A percentile compares a stretch with the other conserved stretches of the same genome.
phyloP scores from a whole-genome alignment of 2,113 vertebrate species.

The Dissostichus mawsoni region DNA sequence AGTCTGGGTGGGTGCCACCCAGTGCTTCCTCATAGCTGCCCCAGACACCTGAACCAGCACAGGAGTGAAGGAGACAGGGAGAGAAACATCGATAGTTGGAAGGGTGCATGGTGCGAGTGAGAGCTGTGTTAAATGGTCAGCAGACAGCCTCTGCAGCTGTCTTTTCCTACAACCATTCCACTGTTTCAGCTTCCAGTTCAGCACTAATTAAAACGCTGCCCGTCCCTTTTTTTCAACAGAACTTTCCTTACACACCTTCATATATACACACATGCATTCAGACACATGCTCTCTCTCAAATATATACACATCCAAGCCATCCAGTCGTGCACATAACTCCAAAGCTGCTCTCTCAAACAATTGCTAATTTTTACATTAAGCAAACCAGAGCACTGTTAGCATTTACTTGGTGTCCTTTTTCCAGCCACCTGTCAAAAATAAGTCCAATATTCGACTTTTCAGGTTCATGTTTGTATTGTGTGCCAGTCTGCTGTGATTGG shows the following conservation, averaged over 20 bases:
- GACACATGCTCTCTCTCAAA: conserved; percentile 13
- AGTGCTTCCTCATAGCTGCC: conserved; percentile 62
- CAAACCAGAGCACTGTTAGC: background rate
- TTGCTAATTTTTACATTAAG: background rate
- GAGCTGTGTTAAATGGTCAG: conserved; percentile 58
- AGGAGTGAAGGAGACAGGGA: conserved; percentile 32
- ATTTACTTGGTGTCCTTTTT: background rate
- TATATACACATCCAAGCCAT: background rate
- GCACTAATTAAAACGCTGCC: conserved; percentile 75
- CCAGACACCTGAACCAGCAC: conserved; percentile 79
- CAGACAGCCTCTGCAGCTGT: conserved; percentile 72
- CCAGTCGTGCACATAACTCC: background rate
- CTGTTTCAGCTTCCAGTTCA: conserved; percentile 68
- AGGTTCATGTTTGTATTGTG: no score
- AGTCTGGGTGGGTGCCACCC: conserved; percentile 72
- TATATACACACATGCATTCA: conserved; percentile 19
- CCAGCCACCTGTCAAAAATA: no score
- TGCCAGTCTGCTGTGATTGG: no score
- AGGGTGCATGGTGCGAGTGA: conserved; percentile 30
- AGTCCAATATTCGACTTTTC: background rate
- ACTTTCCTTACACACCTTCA: conserved; percentile 38
- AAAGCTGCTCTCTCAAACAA: conserved; percentile 3
- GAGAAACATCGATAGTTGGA: conserved; percentile 24
- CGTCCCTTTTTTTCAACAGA: conserved; percentile 60
- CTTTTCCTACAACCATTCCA: conserved; percentile 73